A percentile compares a stretch with the other conserved stretches of the same genome.
phyloP scores from a whole-genome alignment of 1,140 invertebrate genomes.

The Drosophila setifemur region DNA sequence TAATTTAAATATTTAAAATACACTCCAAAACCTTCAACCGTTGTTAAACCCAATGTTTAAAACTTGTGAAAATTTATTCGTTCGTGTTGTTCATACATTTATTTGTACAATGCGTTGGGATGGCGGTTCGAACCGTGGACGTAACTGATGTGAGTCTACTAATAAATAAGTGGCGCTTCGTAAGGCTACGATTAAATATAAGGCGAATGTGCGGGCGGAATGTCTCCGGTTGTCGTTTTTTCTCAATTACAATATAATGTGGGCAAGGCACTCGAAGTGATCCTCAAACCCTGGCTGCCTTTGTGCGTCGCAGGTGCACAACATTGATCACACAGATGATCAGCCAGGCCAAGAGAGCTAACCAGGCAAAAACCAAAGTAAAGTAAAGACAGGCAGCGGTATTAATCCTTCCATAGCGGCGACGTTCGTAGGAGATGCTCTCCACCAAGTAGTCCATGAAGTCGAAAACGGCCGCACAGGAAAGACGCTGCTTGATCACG shows the following conservation, averaged over 20 bases:
- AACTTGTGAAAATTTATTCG: slow-evolving; percentile 9
- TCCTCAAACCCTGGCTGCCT: slow-evolving; percentile 52
- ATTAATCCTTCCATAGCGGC: slow-evolving; percentile 85
- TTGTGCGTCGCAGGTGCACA: slow-evolving; percentile 83
- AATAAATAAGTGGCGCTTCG: slow-evolving; percentile 61
- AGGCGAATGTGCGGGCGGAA: slow-evolving; percentile 30
- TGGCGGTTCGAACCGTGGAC: slow-evolving; percentile 51
- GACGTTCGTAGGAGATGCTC: slow-evolving; percentile 83
- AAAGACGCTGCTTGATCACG: slow-evolving; percentile 86
- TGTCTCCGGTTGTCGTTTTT: neutral
- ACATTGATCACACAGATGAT: slow-evolving; percentile 83
- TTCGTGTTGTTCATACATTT: slow-evolving; percentile 60
- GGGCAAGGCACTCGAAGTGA: neutral
- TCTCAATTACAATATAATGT: neutral
- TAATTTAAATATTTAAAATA: no score
- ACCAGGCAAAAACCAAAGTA: slow-evolving; percentile 85
- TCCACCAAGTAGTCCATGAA: slow-evolving; percentile 90
- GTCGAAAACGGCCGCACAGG: slow-evolving; percentile 87
- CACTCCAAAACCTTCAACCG: no score
- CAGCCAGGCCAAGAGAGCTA: slow-evolving; percentile 84
- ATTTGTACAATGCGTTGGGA: slow-evolving; percentile 64
- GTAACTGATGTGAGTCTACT: slow-evolving; percentile 28
- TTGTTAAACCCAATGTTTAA: no score
- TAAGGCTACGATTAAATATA: slow-evolving; percentile 42
- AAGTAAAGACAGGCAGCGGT: slow-evolving; percentile 85